A percentile compares a stretch with the other conserved stretches of the same genome.
Conservation (phyloP, 2,113 vertebrate genomes). For the Gadus macrocephalus region DNA sequence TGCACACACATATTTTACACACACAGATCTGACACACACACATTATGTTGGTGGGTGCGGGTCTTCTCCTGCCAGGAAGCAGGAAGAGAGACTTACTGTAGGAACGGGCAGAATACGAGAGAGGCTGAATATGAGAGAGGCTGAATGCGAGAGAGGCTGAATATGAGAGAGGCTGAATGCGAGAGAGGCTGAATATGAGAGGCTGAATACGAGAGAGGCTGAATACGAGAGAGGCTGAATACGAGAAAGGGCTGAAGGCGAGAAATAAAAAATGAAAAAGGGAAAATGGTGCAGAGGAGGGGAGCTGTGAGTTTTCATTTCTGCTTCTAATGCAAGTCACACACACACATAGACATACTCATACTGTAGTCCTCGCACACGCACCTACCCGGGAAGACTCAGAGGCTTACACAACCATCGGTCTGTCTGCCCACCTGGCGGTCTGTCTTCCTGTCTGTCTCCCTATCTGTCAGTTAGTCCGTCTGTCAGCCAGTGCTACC, state of each 20-base stretch:
- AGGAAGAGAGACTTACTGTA: not conserved
- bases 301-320: slow-evolving; percentile 38
- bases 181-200: too few species aligned
- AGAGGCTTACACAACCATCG: too few species aligned
- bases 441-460: too few species aligned
- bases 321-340: slow-evolving; percentile 61
- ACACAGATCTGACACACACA: too few species aligned
- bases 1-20: not conserved
- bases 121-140: too few species aligned
- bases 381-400: not conserved
- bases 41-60: slow-evolving; percentile 22
- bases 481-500: slow-evolving; percentile 68
- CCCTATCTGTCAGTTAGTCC: too few species aligned
- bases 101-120: too few species aligned
- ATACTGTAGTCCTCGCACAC: not conserved
- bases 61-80: slow-evolving; percentile 2
- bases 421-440: too few species aligned
- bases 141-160: too few species aligned
- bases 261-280: slow-evolving; percentile 30
- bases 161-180: too few species aligned
- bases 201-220: not conserved
- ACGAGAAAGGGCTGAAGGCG: not conserved
- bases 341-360: slow-evolving; percentile 18
- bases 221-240: slow-evolving; percentile 25
- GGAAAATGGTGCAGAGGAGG: slow-evolving; percentile 53